Percentiles rank a stretch among this genome's conserved stretches.
Conservation (phyloP, 2,113 vertebrate species). For the Proteles cristata region DNA sequence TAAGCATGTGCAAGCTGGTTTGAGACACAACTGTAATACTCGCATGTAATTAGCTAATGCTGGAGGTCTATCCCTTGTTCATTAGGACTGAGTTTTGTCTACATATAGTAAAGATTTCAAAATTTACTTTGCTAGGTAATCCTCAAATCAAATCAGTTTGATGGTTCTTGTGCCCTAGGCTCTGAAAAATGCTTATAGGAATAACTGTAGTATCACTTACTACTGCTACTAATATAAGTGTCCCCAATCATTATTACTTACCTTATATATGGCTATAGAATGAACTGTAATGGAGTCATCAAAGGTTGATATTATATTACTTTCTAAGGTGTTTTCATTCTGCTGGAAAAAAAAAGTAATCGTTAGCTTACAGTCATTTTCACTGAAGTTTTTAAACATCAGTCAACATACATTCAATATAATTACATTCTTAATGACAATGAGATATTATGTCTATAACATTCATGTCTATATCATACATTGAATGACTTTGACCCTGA, state of each 20-base stretch:
- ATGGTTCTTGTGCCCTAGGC: conserved; percentile 57
- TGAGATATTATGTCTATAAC: not conserved
- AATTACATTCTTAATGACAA: not conserved
- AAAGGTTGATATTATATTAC: conserved; percentile 66
- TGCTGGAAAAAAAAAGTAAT: not conserved
- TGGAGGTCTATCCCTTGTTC: not conserved
- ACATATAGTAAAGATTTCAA: conserved; percentile 63
- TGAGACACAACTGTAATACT: not conserved
- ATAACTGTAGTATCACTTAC: conserved; percentile 41
- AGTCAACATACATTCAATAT: not conserved
- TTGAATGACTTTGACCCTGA: not conserved
- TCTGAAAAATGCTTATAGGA: conserved; percentile 71
- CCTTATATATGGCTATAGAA: conserved; percentile 57
- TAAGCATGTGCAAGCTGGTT: not conserved
- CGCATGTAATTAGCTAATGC: not conserved
- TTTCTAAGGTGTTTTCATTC: conserved; percentile 23
- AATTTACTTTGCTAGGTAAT: conserved; percentile 62
- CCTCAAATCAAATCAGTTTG: conserved; percentile 69
- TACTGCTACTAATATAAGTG: conserved; percentile 55
- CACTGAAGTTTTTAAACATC: not conserved
- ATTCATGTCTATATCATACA: not conserved
- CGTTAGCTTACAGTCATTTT: not conserved
- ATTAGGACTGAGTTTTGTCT: not conserved
- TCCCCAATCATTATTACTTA: conserved; percentile 67
- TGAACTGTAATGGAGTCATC: conserved; percentile 65